Base-by-base conservation (phyloP, 2,888 invertebrate species). In the Clepsis dumicolana region DNA sequence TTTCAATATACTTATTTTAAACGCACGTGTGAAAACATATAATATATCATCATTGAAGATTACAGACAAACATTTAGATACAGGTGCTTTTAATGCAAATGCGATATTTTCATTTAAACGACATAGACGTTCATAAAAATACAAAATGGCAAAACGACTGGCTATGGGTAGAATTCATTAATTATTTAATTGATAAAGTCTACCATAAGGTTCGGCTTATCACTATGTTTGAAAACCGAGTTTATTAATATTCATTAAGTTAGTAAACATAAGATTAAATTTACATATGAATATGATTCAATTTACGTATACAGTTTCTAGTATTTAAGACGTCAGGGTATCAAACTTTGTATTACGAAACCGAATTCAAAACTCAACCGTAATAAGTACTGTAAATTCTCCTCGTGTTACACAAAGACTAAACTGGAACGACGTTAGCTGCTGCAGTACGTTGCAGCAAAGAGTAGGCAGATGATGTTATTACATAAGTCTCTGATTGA, bases 401-500 rank as follows among this genome's bases (percentile, higher is more conserved):
- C 21, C 12, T 21, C 21, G 21, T 48, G 1, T 1, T 44, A 8
- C 18, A 18, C 29, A 60, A 50, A 48, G 63, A 75, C 76, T 74
- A 61, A 71, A 73, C 72, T 71, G 70, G 68, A 77, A 75, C 79
- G 71, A 76, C 71, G 72, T 53, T 53, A 53, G n/a, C 52, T 59
- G 52, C 68, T 57, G 27, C 56, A 56, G 56, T 27, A 57, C 29
- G 70, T 54, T 72, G 63, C 63, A 70, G 64, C 56, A 60, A 77
- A 77, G 77, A 80, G 77, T 41, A 77, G 73, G 73, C 76, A 77
- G 80, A 82, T 84, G 87, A 88, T 79, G 77, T 77, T 80, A 85
- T 85, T 85, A 84, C 72, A 79, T 77, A 82, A 81, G 80, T 77
- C 85, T 83, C 83, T 85, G 85, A 88, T 85, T 83, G 83, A 86